Percentiles rank a stretch among this genome's conserved stretches.
These are phyloP conservation scores for Aspiorhynchus laticeps DNA, from an alignment of 2,113 vertebrate species.

Conservation along the genomic window DNA sequence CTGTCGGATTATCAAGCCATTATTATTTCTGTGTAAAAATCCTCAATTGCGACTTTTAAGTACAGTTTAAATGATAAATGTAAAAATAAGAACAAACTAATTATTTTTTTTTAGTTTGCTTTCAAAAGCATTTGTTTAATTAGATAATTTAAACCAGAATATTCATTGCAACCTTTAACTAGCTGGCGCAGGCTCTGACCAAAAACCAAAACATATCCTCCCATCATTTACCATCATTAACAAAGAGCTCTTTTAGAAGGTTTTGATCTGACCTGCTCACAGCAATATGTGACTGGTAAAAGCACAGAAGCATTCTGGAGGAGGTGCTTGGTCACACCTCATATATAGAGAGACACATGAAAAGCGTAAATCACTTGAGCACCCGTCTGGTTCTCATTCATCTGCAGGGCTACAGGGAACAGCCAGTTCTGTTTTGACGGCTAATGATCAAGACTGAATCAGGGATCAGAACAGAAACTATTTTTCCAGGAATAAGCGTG, in stretches of 20 bases:
- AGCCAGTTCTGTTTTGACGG: slow-evolving; percentile 35
- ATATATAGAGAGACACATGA: slow-evolving; percentile 53
- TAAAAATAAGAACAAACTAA: neutral
- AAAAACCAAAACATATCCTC: neutral
- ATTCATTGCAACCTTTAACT: neutral
- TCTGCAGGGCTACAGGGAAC: slow-evolving; percentile 47
- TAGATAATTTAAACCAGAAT: neutral
- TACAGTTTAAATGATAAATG: neutral
- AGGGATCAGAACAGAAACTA: neutral
- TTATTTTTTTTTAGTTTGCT: neutral
- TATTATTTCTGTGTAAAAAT: neutral
- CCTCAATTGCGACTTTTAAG: neutral
- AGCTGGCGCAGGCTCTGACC: neutral
- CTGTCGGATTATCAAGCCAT: neutral
- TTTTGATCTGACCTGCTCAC: slow-evolving; percentile 30
- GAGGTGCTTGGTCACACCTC: slow-evolving; percentile 62
- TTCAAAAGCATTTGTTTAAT: neutral
- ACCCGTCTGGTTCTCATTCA: slow-evolving; percentile 52
- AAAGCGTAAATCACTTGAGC: slow-evolving; percentile 56
- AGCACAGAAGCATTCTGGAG: slow-evolving; percentile 43
- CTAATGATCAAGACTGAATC: slow-evolving; percentile 24
- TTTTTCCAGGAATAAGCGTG: neutral
- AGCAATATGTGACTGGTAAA: slow-evolving; percentile 23
- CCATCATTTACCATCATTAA: neutral
- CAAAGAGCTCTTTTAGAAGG: neutral